Evolutionary conservation across 2,113 vertebrate genomes (phyloP).

Genomic region (Alligator mississippiensis): DNA sequence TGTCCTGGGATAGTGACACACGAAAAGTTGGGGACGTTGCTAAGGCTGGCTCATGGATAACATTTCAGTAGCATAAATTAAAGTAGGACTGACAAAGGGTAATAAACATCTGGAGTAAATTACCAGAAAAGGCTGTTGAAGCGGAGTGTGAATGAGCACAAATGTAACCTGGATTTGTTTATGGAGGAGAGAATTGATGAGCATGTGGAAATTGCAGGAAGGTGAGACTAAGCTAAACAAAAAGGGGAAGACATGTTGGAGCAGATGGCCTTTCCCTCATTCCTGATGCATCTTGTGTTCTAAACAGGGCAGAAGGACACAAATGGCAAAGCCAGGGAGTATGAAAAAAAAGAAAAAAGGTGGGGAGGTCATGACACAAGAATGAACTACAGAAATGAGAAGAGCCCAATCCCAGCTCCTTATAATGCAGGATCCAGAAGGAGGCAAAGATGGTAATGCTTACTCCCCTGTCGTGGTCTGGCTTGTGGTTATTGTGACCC

Average conservation of each 20-base stretch:
- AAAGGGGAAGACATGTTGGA: background rate
- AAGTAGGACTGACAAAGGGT: background rate
- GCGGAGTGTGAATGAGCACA: background rate
- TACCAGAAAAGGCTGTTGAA: background rate
- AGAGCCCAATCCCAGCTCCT: background rate
- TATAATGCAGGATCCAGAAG: background rate
- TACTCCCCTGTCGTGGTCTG: background rate
- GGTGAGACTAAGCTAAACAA: slow-evolving; percentile 4
- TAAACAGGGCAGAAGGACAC: slow-evolving; percentile 4
- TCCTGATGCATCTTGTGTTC: background rate
- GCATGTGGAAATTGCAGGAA: slow-evolving; percentile 1
- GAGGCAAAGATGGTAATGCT: background rate
- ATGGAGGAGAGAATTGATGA: background rate
- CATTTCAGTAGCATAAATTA: background rate
- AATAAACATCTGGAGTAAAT: background rate
- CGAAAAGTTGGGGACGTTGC: background rate
- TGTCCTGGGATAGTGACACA: background rate
- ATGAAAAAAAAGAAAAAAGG: background rate
- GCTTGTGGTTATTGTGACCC: background rate
- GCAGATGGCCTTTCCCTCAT: background rate
- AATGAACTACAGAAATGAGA: background rate
- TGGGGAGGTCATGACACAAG: background rate
- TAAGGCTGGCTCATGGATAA: background rate
- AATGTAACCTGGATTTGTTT: slow-evolving; percentile 30
- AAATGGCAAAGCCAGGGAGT: background rate